Conservation (phyloP, 1,140 invertebrate species). For the Neodiprion pinetum region DNA sequence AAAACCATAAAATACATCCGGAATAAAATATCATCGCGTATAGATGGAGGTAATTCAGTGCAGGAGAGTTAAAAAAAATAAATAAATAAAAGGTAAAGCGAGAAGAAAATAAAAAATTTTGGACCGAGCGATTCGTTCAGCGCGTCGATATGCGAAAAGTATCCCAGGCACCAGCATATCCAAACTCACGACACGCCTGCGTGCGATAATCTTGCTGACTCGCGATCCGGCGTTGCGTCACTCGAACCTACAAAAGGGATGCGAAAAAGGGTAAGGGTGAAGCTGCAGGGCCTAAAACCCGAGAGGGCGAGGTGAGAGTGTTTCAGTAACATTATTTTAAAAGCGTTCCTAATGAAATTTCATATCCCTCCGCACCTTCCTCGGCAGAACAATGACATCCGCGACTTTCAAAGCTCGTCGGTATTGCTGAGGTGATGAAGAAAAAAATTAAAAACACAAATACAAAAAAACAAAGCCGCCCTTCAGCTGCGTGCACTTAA, state of each 20-base stretch:
- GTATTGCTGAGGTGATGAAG: not conserved
- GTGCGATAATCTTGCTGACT: too few relatives aligned
- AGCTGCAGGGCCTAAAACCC: not conserved
- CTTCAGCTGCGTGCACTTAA: too few relatives aligned
- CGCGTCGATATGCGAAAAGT: too few relatives aligned
- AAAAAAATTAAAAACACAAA: not conserved
- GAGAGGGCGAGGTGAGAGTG: not conserved
- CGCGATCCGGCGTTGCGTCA: too few relatives aligned
- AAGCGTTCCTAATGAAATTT: not conserved
- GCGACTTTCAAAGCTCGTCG: not conserved
- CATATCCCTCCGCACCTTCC: not conserved
- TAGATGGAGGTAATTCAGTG: not conserved
- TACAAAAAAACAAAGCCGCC: too few relatives aligned
- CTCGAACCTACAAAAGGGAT: too few relatives aligned
- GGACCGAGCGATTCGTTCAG: too few relatives aligned
- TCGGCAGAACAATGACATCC: too few relatives aligned
- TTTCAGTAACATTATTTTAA: not conserved
- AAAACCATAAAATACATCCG: slow-evolving; percentile 1
- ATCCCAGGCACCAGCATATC: too few relatives aligned
- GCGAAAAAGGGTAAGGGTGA: too few relatives aligned
- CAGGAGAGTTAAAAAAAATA: not conserved
- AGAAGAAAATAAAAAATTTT: not conserved
- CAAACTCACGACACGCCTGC: too few relatives aligned
- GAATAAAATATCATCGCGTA: not conserved
- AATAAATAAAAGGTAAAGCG: not conserved